These are phyloP conservation scores for Rhinella marina DNA, from an alignment of 2,797 vertebrate genomes.

Conservation along the genomic window DNA sequence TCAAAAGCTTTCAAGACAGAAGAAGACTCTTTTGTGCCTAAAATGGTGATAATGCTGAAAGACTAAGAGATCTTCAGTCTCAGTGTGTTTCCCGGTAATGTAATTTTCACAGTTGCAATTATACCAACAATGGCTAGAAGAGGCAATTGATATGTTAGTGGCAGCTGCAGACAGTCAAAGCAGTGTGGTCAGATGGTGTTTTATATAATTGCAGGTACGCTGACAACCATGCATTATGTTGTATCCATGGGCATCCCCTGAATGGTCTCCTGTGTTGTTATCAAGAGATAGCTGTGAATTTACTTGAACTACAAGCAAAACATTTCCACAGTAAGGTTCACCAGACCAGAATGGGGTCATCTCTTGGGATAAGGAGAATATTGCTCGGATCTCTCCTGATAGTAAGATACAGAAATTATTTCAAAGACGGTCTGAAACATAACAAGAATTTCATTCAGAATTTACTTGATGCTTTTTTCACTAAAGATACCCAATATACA, in stretches of 20 bases:
- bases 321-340: conserved; percentile 46
- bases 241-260: conserved; percentile 44
- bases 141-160: conserved; percentile 55
- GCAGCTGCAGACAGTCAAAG: conserved; percentile 52
- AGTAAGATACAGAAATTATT: not conserved
- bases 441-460: not conserved
- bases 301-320: conserved; percentile 44
- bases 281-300: conserved; percentile 33
- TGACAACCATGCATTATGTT: conserved; percentile 53
- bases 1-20: conserved; percentile 51
- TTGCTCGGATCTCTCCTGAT: not conserved
- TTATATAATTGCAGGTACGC: conserved; percentile 54
- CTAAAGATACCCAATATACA: not conserved
- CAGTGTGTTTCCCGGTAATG: conserved; percentile 49
- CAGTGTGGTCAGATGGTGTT: conserved; percentile 54
- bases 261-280: conserved; percentile 35
- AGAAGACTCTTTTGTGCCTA: conserved; percentile 37
- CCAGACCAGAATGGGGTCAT: conserved; percentile 29
- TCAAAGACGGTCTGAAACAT: not conserved
- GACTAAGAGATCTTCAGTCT: conserved; percentile 51
- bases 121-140: conserved; percentile 54
- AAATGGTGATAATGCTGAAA: conserved; percentile 55
- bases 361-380: conserved; percentile 26
- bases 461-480: not conserved
- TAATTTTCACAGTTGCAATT: conserved; percentile 55